These are phyloP conservation scores for Brachystomella parvula DNA, from an alignment of 1,140 invertebrate species.

Conservation along the genomic window DNA sequence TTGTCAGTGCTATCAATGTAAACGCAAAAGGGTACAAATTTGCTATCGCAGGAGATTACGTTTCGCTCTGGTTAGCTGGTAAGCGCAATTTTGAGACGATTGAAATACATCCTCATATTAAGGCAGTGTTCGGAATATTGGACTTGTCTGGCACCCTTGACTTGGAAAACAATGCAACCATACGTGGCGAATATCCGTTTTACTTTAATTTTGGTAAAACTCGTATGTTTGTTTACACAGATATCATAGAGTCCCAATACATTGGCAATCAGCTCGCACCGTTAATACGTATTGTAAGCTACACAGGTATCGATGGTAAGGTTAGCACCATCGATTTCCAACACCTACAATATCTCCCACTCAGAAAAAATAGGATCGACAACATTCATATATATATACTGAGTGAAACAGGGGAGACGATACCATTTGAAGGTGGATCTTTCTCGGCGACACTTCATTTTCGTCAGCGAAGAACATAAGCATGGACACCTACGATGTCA, in stretches of 20 bases:
- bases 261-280: constrained; percentile 40
- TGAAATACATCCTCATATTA: background rate
- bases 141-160: background rate
- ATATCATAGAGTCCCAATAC: constrained; percentile 40
- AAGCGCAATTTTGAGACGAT: background rate
- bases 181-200: background rate
- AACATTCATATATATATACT: constrained; percentile 18
- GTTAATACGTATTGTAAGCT: constrained; percentile 29
- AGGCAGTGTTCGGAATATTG: background rate
- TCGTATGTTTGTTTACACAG: constrained; percentile 39
- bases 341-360: constrained; percentile 14
- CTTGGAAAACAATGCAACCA: background rate
- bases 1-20: background rate
- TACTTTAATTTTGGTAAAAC: background rate
- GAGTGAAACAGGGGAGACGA: constrained; percentile 4
- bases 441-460: constrained; percentile 21
- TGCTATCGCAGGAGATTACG: background rate
- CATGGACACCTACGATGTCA: background rate
- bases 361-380: background rate
- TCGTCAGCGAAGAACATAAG: background rate
- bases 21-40: background rate
- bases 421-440: constrained; percentile 12
- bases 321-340: background rate
- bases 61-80: background rate
- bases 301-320: background rate